phyloP scores from a whole-genome alignment of 2,888 invertebrate genomes.

The Pristionchus maxplancki region DNA sequence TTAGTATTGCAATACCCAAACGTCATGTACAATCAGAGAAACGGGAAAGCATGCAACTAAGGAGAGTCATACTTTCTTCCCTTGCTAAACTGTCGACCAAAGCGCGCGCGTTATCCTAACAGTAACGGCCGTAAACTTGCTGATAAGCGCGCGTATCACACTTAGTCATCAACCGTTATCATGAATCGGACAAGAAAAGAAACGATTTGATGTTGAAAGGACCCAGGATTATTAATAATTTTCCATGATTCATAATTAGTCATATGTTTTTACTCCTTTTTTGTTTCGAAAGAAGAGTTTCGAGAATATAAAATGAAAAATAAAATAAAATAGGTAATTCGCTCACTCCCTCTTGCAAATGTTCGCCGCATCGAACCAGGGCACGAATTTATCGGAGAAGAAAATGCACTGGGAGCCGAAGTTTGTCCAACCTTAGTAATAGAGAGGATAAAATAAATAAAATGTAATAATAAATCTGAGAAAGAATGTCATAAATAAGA shows the following conservation, averaged over 20 bases:
- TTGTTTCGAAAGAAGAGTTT: no score
- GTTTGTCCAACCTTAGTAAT: not conserved
- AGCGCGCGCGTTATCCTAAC: not conserved
- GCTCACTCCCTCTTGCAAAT: conserved; percentile 10
- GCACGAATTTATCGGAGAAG: not conserved
- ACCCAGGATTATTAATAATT: not conserved
- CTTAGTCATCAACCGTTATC: not conserved
- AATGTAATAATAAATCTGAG: not conserved
- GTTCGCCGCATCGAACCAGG: not conserved
- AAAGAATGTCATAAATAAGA: no score
- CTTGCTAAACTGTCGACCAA: not conserved
- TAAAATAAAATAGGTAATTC: not conserved
- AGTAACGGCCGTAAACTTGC: not conserved
- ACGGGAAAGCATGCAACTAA: no score
- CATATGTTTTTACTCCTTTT: not conserved
- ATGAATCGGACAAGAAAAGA: not conserved
- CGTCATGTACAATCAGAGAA: no score
- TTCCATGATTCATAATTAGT: not conserved
- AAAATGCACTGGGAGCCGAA: not conserved
- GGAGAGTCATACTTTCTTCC: not conserved
- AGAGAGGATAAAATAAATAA: not conserved
- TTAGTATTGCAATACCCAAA: no score
- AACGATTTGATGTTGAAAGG: not conserved
- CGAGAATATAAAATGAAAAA: not conserved
- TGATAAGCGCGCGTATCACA: not conserved